Evolutionary conservation across 2,797 vertebrate species (phyloP).

Genomic region (Harpagifer antarcticus): DNA sequence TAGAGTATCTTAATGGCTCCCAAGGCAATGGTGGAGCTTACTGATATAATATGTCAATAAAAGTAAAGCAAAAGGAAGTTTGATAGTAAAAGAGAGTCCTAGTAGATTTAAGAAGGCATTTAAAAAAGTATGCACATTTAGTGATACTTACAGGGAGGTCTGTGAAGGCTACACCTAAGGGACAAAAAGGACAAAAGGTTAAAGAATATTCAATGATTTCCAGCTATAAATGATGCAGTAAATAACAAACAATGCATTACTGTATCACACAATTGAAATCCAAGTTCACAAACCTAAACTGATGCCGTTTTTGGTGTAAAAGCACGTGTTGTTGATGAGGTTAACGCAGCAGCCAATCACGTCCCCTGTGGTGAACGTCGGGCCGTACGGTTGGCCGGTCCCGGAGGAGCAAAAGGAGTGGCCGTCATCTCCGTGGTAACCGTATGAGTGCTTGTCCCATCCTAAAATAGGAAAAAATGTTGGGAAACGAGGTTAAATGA

Average conservation of each 20-base stretch:
- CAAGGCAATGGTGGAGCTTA: neutral
- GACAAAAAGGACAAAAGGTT: conserved; percentile 30
- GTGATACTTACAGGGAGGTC: conserved; percentile 95
- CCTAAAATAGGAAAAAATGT: conserved; percentile 75
- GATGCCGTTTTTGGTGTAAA: conserved; percentile 98
- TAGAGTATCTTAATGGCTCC: neutral
- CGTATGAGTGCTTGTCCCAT: conserved; percentile 99
- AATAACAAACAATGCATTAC: neutral
- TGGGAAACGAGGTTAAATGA: no score
- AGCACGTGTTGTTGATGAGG: conserved; percentile 98
- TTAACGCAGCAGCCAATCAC: conserved; percentile 99
- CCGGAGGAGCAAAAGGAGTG: conserved; percentile 99
- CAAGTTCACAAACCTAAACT: conserved; percentile 87
- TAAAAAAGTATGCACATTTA: neutral
- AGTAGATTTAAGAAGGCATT: neutral
- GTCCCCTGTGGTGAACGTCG: conserved; percentile 97
- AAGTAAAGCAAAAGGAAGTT: neutral
- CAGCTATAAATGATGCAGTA: neutral
- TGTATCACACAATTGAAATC: neutral
- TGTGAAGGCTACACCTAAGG: conserved; percentile 95
- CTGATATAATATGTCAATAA: neutral
- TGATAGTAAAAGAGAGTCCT: neutral
- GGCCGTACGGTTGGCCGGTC: conserved; percentile 96
- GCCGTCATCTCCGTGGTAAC: conserved; percentile 98
- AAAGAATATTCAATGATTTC: neutral